A percentile compares a stretch with the other conserved stretches of the same genome.
Conservation (phyloP, 2,113 vertebrate genomes). For the Rattus norvegicus region DNA sequence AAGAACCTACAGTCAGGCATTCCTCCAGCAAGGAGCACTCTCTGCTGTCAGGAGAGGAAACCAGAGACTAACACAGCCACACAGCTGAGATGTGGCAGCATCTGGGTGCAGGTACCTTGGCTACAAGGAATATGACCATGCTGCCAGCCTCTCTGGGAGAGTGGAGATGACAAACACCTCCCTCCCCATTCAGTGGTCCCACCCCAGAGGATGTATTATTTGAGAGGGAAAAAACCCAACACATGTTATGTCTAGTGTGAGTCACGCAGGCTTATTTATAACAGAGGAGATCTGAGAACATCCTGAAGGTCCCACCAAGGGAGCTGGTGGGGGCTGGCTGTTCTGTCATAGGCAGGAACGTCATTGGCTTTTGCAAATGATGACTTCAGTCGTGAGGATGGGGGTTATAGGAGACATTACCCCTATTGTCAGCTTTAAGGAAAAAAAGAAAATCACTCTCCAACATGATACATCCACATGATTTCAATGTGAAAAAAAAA, state of each 20-base stretch:
- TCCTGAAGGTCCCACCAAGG: neutral
- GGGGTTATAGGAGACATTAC: neutral
- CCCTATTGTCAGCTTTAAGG: neutral
- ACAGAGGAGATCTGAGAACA: conserved; percentile 29
- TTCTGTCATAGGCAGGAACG: neutral
- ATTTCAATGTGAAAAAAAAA: neutral
- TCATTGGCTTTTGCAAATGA: neutral
- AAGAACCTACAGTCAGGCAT: neutral
- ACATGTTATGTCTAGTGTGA: conserved; percentile 30
- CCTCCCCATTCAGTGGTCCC: no score
- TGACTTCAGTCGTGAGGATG: neutral
- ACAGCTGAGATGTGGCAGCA: neutral
- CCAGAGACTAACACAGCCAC: neutral
- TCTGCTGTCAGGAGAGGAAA: neutral
- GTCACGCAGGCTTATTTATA: conserved; percentile 64
- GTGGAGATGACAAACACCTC: neutral
- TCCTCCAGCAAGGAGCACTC: neutral
- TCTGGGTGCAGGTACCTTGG: neutral
- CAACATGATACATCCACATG: neutral
- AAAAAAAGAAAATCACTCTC: neutral
- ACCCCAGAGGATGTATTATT: neutral
- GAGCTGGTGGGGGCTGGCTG: neutral
- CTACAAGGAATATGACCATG: neutral
- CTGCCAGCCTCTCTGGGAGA: neutral
- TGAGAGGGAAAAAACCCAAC: conserved; percentile 36